Conservation (phyloP, 2,797 vertebrate species). For the Amniataba percoides region DNA sequence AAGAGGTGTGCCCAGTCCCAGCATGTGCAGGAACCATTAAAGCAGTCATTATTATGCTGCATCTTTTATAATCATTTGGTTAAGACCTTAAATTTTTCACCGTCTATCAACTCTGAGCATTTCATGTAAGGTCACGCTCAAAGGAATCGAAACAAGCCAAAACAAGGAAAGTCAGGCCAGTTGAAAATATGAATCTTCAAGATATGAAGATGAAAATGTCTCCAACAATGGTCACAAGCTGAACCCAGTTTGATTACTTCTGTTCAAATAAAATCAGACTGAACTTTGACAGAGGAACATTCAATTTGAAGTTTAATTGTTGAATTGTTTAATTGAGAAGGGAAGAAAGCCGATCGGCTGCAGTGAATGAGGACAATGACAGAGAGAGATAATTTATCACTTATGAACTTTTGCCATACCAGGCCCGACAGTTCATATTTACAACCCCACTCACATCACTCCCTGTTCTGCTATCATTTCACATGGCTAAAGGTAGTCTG, state of each 20-base stretch:
- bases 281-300: neutral
- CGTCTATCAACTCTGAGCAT: neutral
- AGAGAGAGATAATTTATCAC: neutral
- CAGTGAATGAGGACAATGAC: neutral
- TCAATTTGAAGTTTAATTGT: neutral
- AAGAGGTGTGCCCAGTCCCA: neutral
- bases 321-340: neutral
- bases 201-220: too few relatives aligned
- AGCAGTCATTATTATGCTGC: neutral
- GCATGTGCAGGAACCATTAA: neutral
- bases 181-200: neutral
- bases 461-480: neutral
- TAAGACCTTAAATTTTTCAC: conserved; percentile 2
- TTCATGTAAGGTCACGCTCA: neutral
- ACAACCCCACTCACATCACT: neutral
- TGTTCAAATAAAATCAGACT: neutral
- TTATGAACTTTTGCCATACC: neutral
- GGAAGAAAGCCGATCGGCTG: neutral
- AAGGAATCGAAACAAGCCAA: neutral
- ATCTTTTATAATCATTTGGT: conserved; percentile 1
- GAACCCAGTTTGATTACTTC: neutral
- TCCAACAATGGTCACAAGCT: too few relatives aligned
- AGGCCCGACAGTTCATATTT: neutral
- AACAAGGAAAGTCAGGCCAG: neutral
- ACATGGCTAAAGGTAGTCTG: too few relatives aligned